Conservation (phyloP, 2,113 vertebrate species). For the Ciconia maguari region DNA sequence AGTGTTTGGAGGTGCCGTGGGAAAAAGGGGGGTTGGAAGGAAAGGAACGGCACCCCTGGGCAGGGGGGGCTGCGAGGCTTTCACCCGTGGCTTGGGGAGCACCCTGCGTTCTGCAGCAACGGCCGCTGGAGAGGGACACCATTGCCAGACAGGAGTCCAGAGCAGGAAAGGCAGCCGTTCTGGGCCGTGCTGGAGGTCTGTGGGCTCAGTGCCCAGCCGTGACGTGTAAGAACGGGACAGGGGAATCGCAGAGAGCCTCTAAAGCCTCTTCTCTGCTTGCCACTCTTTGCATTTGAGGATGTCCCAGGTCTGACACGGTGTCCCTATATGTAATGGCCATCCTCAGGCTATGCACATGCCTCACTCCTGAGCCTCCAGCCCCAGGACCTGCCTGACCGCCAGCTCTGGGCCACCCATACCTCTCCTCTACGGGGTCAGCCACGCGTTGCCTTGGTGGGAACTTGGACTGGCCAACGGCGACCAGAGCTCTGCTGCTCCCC, state of each 20-base stretch:
- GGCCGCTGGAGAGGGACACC: background rate
- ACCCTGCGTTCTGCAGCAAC: background rate
- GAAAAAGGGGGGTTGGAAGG: background rate
- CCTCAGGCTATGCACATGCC: fast-evolving
- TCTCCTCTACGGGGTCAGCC: too few species aligned
- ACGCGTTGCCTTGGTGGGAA: fast-evolving
- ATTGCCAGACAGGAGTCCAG: background rate
- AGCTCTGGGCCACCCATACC: background rate
- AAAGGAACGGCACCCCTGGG: background rate
- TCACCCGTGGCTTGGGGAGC: background rate
- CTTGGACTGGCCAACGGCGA: background rate
- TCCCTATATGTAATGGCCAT: background rate
- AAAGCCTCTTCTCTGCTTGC: background rate
- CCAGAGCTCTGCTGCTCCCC: background rate
- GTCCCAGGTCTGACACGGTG: background rate
- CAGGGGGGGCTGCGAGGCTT: background rate
- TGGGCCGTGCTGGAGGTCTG: fast-evolving
- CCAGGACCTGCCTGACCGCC: background rate
- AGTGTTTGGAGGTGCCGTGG: background rate
- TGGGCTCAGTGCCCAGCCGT: background rate
- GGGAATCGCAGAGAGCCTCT: background rate
- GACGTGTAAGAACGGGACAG: fast-evolving
- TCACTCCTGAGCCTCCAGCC: background rate
- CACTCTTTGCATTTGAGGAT: background rate
- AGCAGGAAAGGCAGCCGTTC: fast-evolving